Evolutionary conservation across 1,140 invertebrate genomes (phyloP).

Genomic region (Chelonus insularis): DNA sequence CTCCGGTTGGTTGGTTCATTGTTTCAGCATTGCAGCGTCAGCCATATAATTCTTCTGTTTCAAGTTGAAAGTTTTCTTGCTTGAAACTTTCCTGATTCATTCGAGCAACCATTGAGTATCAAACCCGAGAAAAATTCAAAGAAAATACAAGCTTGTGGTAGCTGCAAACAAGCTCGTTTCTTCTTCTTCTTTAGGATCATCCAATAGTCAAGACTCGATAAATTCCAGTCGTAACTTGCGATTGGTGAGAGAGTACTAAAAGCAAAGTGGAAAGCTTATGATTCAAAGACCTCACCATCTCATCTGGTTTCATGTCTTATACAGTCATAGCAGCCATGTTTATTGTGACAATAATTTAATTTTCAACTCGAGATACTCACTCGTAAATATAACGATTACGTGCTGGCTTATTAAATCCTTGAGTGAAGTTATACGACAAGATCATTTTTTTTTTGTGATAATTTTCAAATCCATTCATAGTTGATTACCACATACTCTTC

Average conservation of each 20-base stretch:
- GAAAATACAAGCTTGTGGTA: no score
- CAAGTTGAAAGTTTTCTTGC: background rate
- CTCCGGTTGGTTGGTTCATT: slow-evolving; percentile 59
- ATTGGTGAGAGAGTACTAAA: background rate
- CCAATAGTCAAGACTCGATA: background rate
- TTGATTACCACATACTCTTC: background rate
- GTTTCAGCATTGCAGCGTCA: slow-evolving; percentile 45
- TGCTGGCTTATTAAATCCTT: no score
- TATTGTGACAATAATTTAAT: slow-evolving; percentile 12
- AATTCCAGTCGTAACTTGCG: background rate
- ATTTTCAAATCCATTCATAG: no score
- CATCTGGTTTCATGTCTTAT: background rate
- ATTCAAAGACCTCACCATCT: background rate
- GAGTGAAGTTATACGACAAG: background rate
- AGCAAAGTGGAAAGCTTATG: slow-evolving; percentile 4
- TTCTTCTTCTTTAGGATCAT: no score
- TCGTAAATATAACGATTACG: slow-evolving; percentile 7
- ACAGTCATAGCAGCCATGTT: background rate
- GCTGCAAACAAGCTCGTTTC: no score
- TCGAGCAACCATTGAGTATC: no score
- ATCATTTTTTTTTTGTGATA: background rate
- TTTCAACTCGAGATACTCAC: background rate
- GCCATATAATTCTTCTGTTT: slow-evolving; percentile 14
- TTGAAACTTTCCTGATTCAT: no score
- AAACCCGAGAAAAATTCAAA: no score